Base-by-base conservation (phyloP, 2,113 vertebrate species). In the Petrocephalus microphthalmus region DNA sequence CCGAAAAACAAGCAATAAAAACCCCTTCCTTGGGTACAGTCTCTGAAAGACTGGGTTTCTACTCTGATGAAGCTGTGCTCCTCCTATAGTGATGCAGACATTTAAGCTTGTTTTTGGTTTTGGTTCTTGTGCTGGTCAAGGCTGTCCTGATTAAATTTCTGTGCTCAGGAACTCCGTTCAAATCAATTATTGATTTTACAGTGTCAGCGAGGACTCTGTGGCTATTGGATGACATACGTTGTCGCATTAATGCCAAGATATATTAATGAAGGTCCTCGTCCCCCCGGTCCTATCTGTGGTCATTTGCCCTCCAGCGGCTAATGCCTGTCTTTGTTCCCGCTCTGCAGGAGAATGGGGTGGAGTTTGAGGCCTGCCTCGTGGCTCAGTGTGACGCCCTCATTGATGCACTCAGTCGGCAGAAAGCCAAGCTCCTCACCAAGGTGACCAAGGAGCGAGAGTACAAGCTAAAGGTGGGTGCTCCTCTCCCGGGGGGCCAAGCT, bases 381-480 rank as follows among this genome's bases (percentile, higher is more conserved):
- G 98, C 98, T 20, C 98, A 99, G 94, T 99, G 98, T 10, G 98
- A 99, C 67, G 97, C 98, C n/a, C 94, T 99, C 94, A 98, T 98
- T 0, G 98, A 99, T 22, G 97, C 98, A 0, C 93, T 99, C 91
- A 98, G 97, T 0, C 95, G 98, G 84, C 98, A 99, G 93, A 99
- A 99, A 92, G 98, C 98, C 91, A 99, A 99, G 90, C 95, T 99
- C 89, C 98, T 99, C 93, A 99, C 98, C 88, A 99, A 99, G 94
- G 97, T 99, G 93, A 98, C 97, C 86, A 99, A 99, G 93, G 98
- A 99, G 94, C 96, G 97, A 52, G 98, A 99, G 88, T 97, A 98
- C 94, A 99, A 99, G 82, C 92, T 98, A 84, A 99, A 99, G 97
- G 98, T 99, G 89, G 92, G 95, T 60, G 29, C 51, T 29, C 29